phyloP scores from a whole-genome alignment of 2,888 invertebrate genomes.

The Trachelus iudaicus region DNA sequence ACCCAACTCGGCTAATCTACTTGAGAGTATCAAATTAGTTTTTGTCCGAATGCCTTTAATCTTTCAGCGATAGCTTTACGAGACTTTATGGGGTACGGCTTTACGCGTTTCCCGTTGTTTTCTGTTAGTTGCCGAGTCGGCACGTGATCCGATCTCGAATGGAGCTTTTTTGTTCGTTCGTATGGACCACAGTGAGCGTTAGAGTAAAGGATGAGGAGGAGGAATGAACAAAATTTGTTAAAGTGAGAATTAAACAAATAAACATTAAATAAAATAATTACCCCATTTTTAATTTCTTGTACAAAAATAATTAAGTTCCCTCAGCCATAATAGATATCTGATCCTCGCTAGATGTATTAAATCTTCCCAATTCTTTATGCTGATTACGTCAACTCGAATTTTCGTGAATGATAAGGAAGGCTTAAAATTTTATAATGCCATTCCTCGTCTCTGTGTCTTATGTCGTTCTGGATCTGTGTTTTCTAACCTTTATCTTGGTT shows the following conservation, averaged over 20 bases:
- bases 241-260: background rate
- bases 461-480: too few relatives aligned
- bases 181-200: slow-evolving; percentile 16
- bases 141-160: background rate
- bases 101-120: slow-evolving; percentile 26
- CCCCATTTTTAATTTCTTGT: background rate
- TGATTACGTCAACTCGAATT: too few relatives aligned
- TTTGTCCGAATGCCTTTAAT: slow-evolving; percentile 23
- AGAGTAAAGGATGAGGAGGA: background rate
- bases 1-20: background rate
- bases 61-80: slow-evolving; percentile 31
- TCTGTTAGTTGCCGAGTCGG: slow-evolving; percentile 5
- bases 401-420: too few relatives aligned
- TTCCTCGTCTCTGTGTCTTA: too few relatives aligned
- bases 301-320: background rate
- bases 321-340: background rate
- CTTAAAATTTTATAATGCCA: too few relatives aligned
- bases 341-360: too few relatives aligned
- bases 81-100: slow-evolving; percentile 31
- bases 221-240: background rate
- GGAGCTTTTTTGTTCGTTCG: background rate
- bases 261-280: background rate
- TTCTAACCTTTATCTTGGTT: too few relatives aligned
- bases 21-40: slow-evolving; percentile 11
- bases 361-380: too few relatives aligned